Evolutionary conservation across 2,888 invertebrate species (phyloP), one percentile per base, ranked within the genome.

Genomic region (Operophtera brumata): DNA sequence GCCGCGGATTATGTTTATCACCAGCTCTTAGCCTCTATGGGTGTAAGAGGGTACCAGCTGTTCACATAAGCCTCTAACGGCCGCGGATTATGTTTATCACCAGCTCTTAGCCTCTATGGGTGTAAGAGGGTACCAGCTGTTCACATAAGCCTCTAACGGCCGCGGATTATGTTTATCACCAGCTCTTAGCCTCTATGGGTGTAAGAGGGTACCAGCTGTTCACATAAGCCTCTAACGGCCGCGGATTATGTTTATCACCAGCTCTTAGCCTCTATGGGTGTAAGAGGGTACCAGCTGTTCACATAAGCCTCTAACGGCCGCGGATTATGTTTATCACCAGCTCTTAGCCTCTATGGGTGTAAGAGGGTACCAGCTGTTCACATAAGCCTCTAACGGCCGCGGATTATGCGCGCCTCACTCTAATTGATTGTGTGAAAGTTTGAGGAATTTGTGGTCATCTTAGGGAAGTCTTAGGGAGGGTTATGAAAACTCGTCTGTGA

Each of bases 371-470:
- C 59, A 59, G 52, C 55, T 59, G 59, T 44, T 49, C 59, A 47
- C 46, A 41, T 48, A 55, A 52, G 47, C 54, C 45, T 35, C 39
- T 49, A 49, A 39, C 55, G 52, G 46, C 9, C 14, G 41, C 14
- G 59, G 59, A 59, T 59, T 59, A 59, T 55, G 58, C 54, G 52
- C 51, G 58, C 54, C 47, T 48, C 26, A 2, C 35, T 42, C 48
- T 59, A 59, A 59, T 55, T 55, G 58, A 58, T 58, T 46, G 54
- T 51, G 52, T 20, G 51, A 41, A 49, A 55, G 47, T 54, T 54
- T 47, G 53, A 49, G 36, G 52, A 54, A 43, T 35, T 39, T 52
- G 59, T 34, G 59, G 52, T 53, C 59, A 59, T 46, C 52, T 47
- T 45, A 41, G 1, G 44, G 34, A 47, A 39, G 13, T 48, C 20